phyloP scores from a whole-genome alignment of 2,113 vertebrate genomes.

The Typhlomys cinereus region DNA sequence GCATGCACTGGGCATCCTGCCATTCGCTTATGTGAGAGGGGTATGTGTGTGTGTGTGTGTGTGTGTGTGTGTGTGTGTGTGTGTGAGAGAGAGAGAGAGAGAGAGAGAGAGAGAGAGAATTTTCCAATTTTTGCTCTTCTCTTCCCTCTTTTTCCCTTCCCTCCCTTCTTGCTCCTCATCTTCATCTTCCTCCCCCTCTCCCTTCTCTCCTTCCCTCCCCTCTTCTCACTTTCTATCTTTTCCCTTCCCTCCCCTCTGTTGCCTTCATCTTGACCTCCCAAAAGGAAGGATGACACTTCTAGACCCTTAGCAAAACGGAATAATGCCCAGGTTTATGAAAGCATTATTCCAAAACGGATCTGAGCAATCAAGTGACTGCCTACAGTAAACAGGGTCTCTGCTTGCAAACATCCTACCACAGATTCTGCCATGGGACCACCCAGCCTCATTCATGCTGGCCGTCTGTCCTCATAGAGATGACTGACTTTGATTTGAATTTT shows the following conservation, averaged over 20 bases:
- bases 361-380: conserved; percentile 31
- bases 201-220: background rate
- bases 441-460: background rate
- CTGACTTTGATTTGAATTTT: conserved; percentile 48
- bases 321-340: conserved; percentile 24
- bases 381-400: background rate
- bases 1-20: background rate
- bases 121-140: background rate
- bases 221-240: background rate
- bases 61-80: background rate
- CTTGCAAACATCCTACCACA: conserved; percentile 25
- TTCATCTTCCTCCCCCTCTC: background rate
- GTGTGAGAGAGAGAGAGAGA: background rate
- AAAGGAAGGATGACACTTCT: background rate
- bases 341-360: conserved; percentile 47
- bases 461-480: conserved; percentile 27
- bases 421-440: conserved; percentile 37
- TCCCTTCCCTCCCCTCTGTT: background rate
- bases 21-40: conserved; percentile 10
- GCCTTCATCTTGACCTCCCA: background rate
- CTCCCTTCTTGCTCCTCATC: background rate
- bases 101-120: background rate
- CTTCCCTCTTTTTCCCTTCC: background rate
- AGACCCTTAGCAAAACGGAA: conserved; percentile 38
- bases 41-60: too few relatives aligned